Evolutionary conservation across 92 coral and sea anemone genomes (phyloP), one percentile per base, ranked within the genome.

Genomic region (Micromussa lordhowensis): DNA sequence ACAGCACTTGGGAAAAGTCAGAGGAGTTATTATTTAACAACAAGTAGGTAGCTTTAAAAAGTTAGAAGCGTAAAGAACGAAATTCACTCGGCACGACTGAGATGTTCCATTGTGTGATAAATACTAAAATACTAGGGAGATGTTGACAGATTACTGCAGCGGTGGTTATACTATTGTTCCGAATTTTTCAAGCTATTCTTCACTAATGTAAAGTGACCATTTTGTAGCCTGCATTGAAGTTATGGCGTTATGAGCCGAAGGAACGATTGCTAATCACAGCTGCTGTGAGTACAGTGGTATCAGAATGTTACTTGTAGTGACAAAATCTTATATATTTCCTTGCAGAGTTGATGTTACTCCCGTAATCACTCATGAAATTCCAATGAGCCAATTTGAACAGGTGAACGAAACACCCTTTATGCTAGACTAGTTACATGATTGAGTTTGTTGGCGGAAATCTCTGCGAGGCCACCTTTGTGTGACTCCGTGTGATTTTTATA

Each of bases 1-100:
- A 91, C 77, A 87, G 92, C 82, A 95, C 98, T 14, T 95, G 98
- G 98, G 98, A 95, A 83, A 91, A 95, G 68, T 93, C 95, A 14
- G 98, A 95, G 79, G 89, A 91, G 81, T 84, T 95, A 36, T 69
- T 95, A 18, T 86, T 88, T 80, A 91, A 91, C 78, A 93, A 91
- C 87, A 92, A 86, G 98, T 95, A 88, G 31, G 97, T n/a, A 35
- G 26, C 19, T 18, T 29, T n/a, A 6, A 14, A 0, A 26, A 1
- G 10, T 64, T 28, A 18, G 51, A 81, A 1, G 73, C 9, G 7
- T 29, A 6, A 58, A 26, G 44, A 21, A 66, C 40, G 57, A 28
- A 81, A 13, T 32, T 16, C 29, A 57, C 24, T 26, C 48, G 12
- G 51, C 32, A 11, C 26, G 32, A 26, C 71, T 34, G 10, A 66